phyloP scores from a whole-genome alignment of 2,797 vertebrate genomes.

The Mormyrus proboscirostris region DNA sequence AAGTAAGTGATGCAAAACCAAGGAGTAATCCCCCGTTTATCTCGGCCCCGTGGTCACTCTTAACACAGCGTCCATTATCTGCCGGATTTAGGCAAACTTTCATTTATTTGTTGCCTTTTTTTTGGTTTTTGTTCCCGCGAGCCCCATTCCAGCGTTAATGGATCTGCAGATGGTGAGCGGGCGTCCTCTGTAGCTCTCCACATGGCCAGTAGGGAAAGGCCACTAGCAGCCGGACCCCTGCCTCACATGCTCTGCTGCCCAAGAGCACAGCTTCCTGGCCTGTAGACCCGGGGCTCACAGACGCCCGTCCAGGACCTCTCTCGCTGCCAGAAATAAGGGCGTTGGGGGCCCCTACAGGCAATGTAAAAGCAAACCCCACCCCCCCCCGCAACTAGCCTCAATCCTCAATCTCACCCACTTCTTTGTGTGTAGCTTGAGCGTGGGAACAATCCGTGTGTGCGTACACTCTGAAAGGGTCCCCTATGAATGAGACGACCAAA shows the following conservation, averaged over 20 bases:
- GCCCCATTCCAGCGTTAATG: slow-evolving; percentile 74
- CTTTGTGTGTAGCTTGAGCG: neutral
- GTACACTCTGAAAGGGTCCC: neutral
- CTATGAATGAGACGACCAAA: neutral
- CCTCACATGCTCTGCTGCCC: slow-evolving; percentile 10
- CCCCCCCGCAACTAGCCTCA: neutral
- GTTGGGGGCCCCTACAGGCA: neutral
- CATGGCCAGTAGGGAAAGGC: slow-evolving; percentile 59
- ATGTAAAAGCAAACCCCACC: neutral
- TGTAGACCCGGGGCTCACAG: neutral
- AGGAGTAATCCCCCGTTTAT: slow-evolving; percentile 87
- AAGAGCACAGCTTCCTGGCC: slow-evolving; percentile 29
- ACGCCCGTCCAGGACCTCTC: neutral
- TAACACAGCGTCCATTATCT: slow-evolving; percentile 98
- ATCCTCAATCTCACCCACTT: neutral
- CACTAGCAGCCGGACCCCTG: slow-evolving; percentile 28
- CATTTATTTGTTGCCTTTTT: slow-evolving; percentile 90
- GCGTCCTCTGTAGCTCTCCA: slow-evolving; percentile 55
- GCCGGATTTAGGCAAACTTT: slow-evolving; percentile 95
- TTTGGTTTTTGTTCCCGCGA: slow-evolving; percentile 72
- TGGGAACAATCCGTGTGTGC: neutral
- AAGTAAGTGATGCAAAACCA: slow-evolving; percentile 99
- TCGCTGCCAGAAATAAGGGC: neutral
- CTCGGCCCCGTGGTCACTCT: slow-evolving; percentile 91
- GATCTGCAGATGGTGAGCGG: slow-evolving; percentile 70